Percentiles rank a stretch among this genome's conserved stretches.
Evolutionary conservation across 2,113 vertebrate species (phyloP).

Genomic region (Nibea albiflora): DNA sequence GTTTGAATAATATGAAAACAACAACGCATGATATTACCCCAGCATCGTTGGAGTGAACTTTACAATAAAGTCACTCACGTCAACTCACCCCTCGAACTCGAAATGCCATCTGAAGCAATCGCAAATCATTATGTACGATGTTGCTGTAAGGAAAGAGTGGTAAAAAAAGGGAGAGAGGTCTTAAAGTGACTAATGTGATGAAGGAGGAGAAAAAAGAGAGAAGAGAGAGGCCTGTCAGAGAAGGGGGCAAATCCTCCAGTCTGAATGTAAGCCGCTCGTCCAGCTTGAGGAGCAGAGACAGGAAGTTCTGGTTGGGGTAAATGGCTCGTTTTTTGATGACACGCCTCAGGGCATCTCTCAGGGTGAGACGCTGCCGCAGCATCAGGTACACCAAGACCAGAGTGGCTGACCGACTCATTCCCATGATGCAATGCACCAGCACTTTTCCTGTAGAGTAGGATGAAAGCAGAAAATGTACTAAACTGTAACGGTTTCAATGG

Average conservation of each 20-base stretch:
- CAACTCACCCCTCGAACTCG: too few species aligned
- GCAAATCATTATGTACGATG: too few species aligned
- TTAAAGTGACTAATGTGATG: background rate
- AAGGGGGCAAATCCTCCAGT: conserved; percentile 81
- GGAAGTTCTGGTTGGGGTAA: conserved; percentile 91
- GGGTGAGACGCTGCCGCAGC: conserved; percentile 81
- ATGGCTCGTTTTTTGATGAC: conserved; percentile 80
- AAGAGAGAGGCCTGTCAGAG: conserved; percentile 71
- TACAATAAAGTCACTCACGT: too few species aligned
- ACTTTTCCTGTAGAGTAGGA: conserved; percentile 83
- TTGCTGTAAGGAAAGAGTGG: too few species aligned
- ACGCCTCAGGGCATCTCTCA: conserved; percentile 80
- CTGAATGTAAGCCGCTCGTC: conserved; percentile 80
- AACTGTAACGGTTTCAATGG: background rate
- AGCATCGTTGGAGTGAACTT: too few species aligned
- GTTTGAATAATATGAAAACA: conserved; percentile 40
- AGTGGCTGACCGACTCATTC: conserved; percentile 87
- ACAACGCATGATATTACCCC: too few species aligned
- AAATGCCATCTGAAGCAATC: too few species aligned
- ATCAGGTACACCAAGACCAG: conserved; percentile 87
- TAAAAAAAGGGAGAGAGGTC: background rate
- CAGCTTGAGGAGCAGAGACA: conserved; percentile 87
- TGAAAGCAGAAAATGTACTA: background rate
- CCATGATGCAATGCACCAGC: conserved; percentile 89
- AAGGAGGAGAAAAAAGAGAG: background rate